Percentiles rank a stretch among this genome's conserved stretches.
Conservation (phyloP, 2,113 vertebrate genomes). For the Machaerirhynchus nigripectus region DNA sequence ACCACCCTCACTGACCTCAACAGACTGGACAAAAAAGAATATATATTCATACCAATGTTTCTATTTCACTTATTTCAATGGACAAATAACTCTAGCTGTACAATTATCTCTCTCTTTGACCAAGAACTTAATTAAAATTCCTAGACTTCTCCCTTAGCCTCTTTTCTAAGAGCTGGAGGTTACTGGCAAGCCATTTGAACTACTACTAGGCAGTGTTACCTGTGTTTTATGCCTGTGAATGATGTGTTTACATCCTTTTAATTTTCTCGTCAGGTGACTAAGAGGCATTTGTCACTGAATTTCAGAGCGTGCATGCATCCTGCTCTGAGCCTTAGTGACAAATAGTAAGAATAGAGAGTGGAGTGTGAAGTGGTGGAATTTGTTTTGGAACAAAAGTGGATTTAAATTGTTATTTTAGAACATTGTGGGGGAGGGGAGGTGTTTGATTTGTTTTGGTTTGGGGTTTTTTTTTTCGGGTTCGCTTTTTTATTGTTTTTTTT, state of each 20-base stretch:
- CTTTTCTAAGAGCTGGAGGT: background rate
- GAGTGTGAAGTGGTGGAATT: background rate
- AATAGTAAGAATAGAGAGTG: background rate
- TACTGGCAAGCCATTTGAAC: background rate
- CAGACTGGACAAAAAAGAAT: background rate
- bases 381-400: background rate
- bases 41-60: background rate
- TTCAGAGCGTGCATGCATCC: background rate
- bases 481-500: background rate
- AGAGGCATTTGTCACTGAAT: rapidly evolving
- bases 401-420: background rate
- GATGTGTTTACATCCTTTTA: background rate
- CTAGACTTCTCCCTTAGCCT: background rate
- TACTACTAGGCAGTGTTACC: background rate
- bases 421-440: rapidly evolving
- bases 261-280: background rate
- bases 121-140: background rate
- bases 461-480: background rate
- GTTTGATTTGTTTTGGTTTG: background rate
- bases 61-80: background rate
- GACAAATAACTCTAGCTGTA: background rate
- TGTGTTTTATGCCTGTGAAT: background rate
- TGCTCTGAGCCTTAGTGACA: background rate
- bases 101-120: background rate
- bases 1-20: background rate